Base-by-base conservation (phyloP, 2,888 invertebrate genomes). In the Volucella inflata region DNA sequence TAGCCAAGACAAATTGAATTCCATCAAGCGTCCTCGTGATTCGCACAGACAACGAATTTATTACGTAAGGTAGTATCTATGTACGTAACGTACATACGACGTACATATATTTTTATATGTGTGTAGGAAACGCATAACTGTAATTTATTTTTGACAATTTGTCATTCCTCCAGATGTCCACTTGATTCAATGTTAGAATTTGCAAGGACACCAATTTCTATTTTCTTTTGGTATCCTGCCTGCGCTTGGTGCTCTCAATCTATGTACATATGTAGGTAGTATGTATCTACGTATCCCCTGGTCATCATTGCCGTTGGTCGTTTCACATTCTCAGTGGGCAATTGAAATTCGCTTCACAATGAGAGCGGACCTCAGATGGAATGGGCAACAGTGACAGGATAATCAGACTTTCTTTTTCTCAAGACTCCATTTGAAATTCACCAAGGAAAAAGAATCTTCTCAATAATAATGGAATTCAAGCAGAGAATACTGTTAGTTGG, bases 141-240 rank as follows among this genome's bases (percentile, higher is more conserved):
- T 90, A 89, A 91, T 90, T 90, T 90, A 91, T 90, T 87, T 89
- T 82, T 87, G 87, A 87, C 88, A 90, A 91, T 90, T 90, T 90
- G 88, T 91, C 91, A 81, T 87, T 85, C 76, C 84, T 75, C 75
- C 80, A 85, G 80, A 81, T 85, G 85, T 85, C 85, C 85, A 70
- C 71, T 85, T 81, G 85, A 85, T 85, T 85, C 81, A 81, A 85
- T 76, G 85, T 85, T 85, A 68, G 71, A 76, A 67, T 76, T 62
- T 62, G 81, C 85, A 60, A 85, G 85, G 85, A 85, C 81, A 85
- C 76, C 65, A 60, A 80, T 74, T 70, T 84, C 55, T 67, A 38
- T 67, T 36, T 71, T 50, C 44, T 62, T 71, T 60, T 65, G 59
- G 12, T 64, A 14, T 44, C 51, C 42, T 77, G 53, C 46, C 42